phyloP scores from a whole-genome alignment of 2,797 vertebrate species.

The Coendou prehensilis region DNA sequence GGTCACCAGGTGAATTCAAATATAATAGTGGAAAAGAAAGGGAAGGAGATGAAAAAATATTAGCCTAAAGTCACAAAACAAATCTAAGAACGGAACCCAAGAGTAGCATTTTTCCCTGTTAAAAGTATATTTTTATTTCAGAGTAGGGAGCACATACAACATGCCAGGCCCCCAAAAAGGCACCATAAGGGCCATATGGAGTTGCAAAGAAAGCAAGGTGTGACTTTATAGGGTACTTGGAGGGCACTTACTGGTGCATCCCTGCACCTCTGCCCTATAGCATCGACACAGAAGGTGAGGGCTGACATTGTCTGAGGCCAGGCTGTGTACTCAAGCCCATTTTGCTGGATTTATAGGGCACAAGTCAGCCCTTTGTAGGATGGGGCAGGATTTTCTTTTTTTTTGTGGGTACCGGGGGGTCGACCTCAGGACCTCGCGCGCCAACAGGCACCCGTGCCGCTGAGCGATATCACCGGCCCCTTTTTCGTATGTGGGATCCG shows the following conservation, averaged over 20 bases:
- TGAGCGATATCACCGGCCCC: too few relatives aligned
- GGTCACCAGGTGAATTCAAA: conserved; percentile 20
- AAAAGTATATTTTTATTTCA: conserved; percentile 51
- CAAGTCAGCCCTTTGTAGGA: conserved; percentile 79
- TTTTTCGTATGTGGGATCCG: too few relatives aligned
- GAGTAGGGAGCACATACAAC: not conserved
- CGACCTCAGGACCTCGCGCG: not conserved
- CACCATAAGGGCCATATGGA: conserved; percentile 52
- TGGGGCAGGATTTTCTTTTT: not conserved
- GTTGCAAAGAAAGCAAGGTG: conserved; percentile 75
- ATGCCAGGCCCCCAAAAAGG: not conserved
- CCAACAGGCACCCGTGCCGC: too few relatives aligned
- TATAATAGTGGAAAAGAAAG: conserved; percentile 6
- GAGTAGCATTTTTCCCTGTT: not conserved
- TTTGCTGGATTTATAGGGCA: conserved; percentile 84
- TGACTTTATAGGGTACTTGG: conserved; percentile 82
- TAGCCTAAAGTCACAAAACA: conserved; percentile 25
- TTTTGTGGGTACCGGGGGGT: too few relatives aligned
- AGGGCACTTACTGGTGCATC: conserved; percentile 81
- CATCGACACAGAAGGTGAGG: conserved; percentile 90
- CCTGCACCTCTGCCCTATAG: conserved; percentile 87
- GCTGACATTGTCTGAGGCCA: conserved; percentile 92
- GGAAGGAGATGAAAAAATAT: not conserved
- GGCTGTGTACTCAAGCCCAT: conserved; percentile 86
- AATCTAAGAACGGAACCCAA: conserved; percentile 50